These are phyloP conservation scores for Drosophila multiciliata DNA, from an alignment of 2,888 invertebrate genomes.

Conservation along the genomic window DNA sequence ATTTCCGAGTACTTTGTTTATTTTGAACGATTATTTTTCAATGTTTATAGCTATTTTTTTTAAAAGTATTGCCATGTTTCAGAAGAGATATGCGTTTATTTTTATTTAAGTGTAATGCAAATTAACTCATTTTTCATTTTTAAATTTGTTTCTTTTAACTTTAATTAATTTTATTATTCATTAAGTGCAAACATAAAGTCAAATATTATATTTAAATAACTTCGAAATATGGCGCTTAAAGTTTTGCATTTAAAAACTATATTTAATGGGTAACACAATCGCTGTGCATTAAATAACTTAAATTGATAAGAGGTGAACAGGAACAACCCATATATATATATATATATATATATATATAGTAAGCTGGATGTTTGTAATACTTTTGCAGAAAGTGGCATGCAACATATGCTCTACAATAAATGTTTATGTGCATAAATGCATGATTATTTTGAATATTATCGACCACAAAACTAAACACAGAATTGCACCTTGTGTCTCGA, in stretches of 20 bases:
- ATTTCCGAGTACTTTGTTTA: not conserved
- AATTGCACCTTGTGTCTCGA: constrained; percentile 68
- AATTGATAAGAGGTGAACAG: not conserved
- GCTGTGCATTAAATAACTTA: not conserved
- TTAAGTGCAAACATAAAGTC: not conserved
- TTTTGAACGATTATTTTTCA: not conserved
- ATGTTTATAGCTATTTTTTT: not conserved
- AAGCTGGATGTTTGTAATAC: constrained; percentile 1
- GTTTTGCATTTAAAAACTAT: not conserved
- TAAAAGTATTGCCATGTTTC: not conserved
- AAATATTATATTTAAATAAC: no score
- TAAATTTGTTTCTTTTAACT: not conserved
- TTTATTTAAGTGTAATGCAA: not conserved
- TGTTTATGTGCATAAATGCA: not conserved
- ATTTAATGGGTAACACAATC: not conserved
- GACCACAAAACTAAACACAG: constrained; percentile 11
- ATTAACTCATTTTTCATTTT: accelerated
- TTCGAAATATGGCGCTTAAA: not conserved
- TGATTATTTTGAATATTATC: constrained; percentile 1
- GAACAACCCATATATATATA: not conserved
- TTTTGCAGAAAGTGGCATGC: not conserved
- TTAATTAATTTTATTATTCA: not conserved
- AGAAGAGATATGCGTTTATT: not conserved
- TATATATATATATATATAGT: not conserved
- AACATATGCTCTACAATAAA: constrained; percentile 6